A percentile compares a stretch with the other conserved stretches of the same genome.
Conservation (phyloP, 2,888 invertebrate species). For the Dorcus parallelipipedus region DNA sequence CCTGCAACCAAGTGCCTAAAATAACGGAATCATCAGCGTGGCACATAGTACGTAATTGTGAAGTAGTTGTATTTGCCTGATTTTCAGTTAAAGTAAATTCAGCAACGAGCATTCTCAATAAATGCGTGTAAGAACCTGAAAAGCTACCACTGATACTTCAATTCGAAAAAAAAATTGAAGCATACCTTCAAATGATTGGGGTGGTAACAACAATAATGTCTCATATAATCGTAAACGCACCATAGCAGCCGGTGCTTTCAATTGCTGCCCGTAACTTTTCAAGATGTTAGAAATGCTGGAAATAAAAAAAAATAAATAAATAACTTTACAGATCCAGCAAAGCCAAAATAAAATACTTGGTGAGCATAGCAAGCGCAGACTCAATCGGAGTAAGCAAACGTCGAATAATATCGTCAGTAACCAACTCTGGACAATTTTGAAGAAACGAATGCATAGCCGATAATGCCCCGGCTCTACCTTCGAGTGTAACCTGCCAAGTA, state of each 20-base stretch:
- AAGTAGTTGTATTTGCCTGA: constrained; percentile 86
- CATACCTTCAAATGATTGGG: constrained; percentile 74
- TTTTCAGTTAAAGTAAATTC: constrained; percentile 95
- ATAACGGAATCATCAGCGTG: constrained; percentile 89
- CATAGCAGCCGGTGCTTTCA: constrained; percentile 93
- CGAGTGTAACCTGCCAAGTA: constrained; percentile 98
- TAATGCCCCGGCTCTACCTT: constrained; percentile 93
- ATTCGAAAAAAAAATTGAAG: not conserved
- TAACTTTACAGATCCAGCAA: not conserved
- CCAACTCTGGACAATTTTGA: constrained; percentile 83
- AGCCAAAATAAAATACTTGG: constrained; percentile 64
- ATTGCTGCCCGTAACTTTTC: constrained; percentile 84
- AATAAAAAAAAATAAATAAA: constrained; percentile 19
- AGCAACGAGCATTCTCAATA: constrained; percentile 87
- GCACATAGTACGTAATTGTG: constrained; percentile 76
- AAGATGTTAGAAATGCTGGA: constrained; percentile 77
- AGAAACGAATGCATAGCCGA: constrained; percentile 94
- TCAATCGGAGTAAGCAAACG: constrained; percentile 89
- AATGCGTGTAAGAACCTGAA: constrained; percentile 75
- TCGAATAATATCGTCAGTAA: constrained; percentile 88
- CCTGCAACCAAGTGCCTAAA: constrained; percentile 91
- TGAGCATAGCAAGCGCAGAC: constrained; percentile 90
- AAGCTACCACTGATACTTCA: constrained; percentile 1
- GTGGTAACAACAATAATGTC: constrained; percentile 73
- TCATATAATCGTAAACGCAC: constrained; percentile 90